Evolutionary conservation across 2,888 invertebrate species (phyloP), one percentile per base, ranked within the genome.

Genomic region (Andrena chrysosceles): DNA sequence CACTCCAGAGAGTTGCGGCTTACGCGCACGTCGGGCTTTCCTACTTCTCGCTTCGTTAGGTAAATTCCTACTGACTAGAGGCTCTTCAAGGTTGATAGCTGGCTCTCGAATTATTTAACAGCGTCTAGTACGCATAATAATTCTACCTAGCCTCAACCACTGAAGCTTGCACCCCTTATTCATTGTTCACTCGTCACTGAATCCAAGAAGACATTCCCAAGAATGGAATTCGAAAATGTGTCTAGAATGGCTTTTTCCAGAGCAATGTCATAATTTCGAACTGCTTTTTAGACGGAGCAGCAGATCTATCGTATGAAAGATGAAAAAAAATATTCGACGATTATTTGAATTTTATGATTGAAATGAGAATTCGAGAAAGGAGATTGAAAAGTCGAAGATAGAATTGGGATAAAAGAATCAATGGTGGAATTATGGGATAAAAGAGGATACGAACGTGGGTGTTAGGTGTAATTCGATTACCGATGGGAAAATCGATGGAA

Each of bases 31-130:
- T 69, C 82, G 71, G 69, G 82, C 59, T 76, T 81, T 66, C 77
- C 74, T 82, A 71, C 70, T 63, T 73, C 72, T 68, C 67, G 74
- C 77, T 83, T 77, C 83, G 70, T 74, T 83, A 74, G 74, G 71
- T 52, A 78, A 82, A 74, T 82, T 75, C 71, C 62, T 83, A 83
- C 77, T 70, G 83, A 83, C 73, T 71, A 29, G 26, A 69, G 56
- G 59, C 66, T 23, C 33, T 54, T 48, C 59, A 31, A 69, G 81
- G 60, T 73, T 75, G 68, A 76, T 69, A 60, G 42, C 16, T 52
- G 63, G 42, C 68, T 49, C 29, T 31, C 59, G 67, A 73, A 83
- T 70, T 67, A 72, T 76, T 76, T 68, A 75, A 42, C 26, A 7
- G 3, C 68, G 31, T 66, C 68, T 69, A 60, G 35, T 49, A 49